Base-by-base conservation (phyloP, 2,888 invertebrate species). In the Plagodis dolabraria region DNA sequence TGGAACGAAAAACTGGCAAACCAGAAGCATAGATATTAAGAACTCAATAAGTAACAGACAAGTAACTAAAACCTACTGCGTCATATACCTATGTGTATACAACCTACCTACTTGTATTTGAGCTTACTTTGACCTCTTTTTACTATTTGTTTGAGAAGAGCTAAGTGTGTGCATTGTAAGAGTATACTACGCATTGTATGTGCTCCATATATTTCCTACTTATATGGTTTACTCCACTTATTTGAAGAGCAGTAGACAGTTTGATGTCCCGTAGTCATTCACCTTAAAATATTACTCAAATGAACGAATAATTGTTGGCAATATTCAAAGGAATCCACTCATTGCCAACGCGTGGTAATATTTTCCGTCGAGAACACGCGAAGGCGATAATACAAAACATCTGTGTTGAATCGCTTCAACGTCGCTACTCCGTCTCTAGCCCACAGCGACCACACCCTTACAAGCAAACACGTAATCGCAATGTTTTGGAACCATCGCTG, bases 341-440 rank as follows among this genome's bases (percentile, higher is more conserved):
- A 12, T 69, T 71, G 60, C 71, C 69, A 67, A 69, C 46, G 12
- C 52, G 48, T 49, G 47, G 12, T 53, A 46, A 44, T 55, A 47
- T 49, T 45, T 52, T 33, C 47, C 47, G 35, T 33, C 34, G 33
- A 46, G 12, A 49, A 45, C 38, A 53, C 47, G 42, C 53, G 59
- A 59, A 40, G 47, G 52, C 58, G 57, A 56, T 53, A 57, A 50
- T 53, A 64, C 51, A 49, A 43, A 47, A 11, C 44, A 47, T 33
- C 50, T 56, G 65, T 57, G 48, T 47, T 54, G 70, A 79, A 80
- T 77, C 84, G 83, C 83, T 80, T 60, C 66, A 64, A 74, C 68
- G 68, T 67, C 77, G 64, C 71, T 65, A 75, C 72, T 72, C 70
- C 69, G 62, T 64, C 63, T 58, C 64, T 63, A 75, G 65, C 56